phyloP scores from a whole-genome alignment of 2,113 vertebrate genomes.

The Trachemys scripta region DNA sequence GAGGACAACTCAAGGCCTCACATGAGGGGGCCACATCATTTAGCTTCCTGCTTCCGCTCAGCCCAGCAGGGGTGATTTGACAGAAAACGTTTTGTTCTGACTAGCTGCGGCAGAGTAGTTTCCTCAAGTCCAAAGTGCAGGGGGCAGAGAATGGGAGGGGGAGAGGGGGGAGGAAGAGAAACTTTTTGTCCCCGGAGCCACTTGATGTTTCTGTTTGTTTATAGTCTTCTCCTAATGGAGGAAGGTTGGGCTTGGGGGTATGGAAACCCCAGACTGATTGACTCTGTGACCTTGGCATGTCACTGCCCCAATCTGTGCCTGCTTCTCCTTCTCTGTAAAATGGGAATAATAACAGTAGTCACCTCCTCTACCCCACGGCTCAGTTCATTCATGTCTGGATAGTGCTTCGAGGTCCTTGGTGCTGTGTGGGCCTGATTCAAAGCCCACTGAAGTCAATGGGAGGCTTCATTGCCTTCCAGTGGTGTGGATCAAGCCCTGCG shows the following conservation, averaged over 20 bases:
- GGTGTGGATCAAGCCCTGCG: background rate
- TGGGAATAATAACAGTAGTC: background rate
- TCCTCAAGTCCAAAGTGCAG: background rate
- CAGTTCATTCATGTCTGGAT: background rate
- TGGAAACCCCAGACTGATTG: background rate
- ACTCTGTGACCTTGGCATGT: accelerated
- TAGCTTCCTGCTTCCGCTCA: background rate
- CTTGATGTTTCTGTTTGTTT: background rate
- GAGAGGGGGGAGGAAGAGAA: background rate
- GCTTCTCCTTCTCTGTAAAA: background rate
- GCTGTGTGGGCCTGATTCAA: background rate
- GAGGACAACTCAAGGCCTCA: accelerated
- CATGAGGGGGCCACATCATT: background rate
- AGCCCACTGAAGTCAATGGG: accelerated
- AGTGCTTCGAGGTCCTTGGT: background rate
- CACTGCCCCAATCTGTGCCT: background rate
- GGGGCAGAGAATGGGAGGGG: background rate
- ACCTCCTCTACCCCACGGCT: background rate
- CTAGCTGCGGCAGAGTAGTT: conserved; percentile 18
- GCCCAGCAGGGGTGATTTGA: background rate
- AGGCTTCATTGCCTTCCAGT: accelerated
- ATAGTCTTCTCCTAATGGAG: background rate
- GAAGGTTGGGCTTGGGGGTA: background rate
- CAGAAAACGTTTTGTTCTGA: background rate
- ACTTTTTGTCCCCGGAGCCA: background rate